Conservation (phyloP, 2,888 invertebrate species). For the Petrolisthes cinctipes region DNA sequence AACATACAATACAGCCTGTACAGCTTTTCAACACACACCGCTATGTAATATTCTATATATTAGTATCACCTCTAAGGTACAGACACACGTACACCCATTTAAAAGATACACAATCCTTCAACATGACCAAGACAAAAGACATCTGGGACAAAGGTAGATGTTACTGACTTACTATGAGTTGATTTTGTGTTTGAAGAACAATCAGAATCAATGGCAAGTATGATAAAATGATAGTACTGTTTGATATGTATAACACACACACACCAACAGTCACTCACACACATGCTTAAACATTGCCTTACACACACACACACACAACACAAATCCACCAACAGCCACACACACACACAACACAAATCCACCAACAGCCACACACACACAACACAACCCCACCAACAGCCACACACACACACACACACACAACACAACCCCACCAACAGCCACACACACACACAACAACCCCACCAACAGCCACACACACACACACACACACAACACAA, state of each 20-base stretch:
- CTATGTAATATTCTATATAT: background rate
- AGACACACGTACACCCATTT: background rate
- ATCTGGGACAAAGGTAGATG: too few species aligned
- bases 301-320: slow-evolving; percentile 3
- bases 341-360: background rate
- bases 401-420: background rate
- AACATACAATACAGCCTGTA: background rate
- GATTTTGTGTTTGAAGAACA: too few species aligned
- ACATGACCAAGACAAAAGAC: too few species aligned
- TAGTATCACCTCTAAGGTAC: background rate
- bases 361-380: background rate
- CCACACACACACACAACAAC: background rate
- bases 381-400: background rate
- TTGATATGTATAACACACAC: background rate
- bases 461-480: background rate
- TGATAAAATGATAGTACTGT: too few species aligned
- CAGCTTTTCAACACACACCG: too few species aligned
- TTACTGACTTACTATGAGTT: too few species aligned
- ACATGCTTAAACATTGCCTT: background rate
- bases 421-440: background rate
- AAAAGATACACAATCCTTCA: background rate
- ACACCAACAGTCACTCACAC: background rate
- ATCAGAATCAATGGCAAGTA: too few species aligned
- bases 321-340: background rate
- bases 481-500: background rate